Evolutionary conservation across 2,113 vertebrate species (phyloP).

Genomic region (Panurus biarmicus): DNA sequence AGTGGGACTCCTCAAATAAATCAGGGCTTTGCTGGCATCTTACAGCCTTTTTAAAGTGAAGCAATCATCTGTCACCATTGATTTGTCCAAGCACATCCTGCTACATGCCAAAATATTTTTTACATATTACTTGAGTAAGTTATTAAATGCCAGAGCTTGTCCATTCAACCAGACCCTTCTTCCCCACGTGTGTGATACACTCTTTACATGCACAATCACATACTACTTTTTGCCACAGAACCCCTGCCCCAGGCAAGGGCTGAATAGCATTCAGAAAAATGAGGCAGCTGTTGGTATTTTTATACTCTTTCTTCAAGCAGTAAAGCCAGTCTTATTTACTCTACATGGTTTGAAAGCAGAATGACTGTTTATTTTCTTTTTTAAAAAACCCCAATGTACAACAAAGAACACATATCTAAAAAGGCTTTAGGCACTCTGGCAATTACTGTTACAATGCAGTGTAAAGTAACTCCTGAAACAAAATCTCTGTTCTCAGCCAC

Average conservation of each 20-base stretch:
- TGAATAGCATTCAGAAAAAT: slow-evolving; percentile 7
- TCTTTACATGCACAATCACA: not conserved
- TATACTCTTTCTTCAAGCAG: not conserved
- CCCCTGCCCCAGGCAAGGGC: not conserved
- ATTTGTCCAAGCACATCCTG: not conserved
- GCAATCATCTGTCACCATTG: accelerated
- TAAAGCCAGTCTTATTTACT: slow-evolving; percentile 3
- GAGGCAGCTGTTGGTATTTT: slow-evolving; percentile 26
- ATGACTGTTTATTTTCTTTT: not conserved
- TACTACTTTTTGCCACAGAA: not conserved
- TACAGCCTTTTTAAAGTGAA: not conserved
- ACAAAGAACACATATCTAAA: not conserved
- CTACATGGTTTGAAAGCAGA: not conserved
- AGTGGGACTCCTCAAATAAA: not conserved
- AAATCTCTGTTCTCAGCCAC: not conserved
- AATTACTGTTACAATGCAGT: not conserved
- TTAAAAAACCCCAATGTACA: accelerated
- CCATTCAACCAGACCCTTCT: not conserved
- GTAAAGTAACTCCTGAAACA: not conserved
- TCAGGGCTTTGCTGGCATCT: not conserved
- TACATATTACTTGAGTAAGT: not conserved
- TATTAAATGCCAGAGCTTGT: not conserved
- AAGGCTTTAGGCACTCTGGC: not conserved
- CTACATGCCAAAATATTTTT: not conserved
- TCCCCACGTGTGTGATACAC: not conserved